These are phyloP conservation scores for Thysanoteuthis rhombus DNA, from an alignment of 2,888 invertebrate genomes.

Conservation along the genomic window DNA sequence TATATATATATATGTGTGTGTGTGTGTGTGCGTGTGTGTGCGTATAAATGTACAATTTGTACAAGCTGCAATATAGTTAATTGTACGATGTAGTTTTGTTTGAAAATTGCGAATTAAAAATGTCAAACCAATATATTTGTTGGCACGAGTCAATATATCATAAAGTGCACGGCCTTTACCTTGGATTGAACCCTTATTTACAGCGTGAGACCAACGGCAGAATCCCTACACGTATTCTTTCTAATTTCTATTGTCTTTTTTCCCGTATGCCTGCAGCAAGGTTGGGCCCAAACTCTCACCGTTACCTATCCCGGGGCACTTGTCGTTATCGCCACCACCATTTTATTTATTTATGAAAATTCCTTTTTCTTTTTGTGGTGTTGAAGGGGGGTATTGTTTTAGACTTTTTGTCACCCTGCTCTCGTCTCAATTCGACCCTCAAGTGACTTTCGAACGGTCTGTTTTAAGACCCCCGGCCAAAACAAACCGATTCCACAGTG, in stretches of 20 bases:
- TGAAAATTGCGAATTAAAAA: background rate
- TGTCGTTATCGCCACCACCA: background rate
- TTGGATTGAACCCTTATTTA: background rate
- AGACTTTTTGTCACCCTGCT: background rate
- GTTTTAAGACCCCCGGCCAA: constrained; percentile 12
- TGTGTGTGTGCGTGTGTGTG: too few relatives aligned
- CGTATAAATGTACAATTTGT: too few relatives aligned
- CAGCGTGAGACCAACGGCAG: background rate
- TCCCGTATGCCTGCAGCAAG: background rate
- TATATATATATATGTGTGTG: too few relatives aligned
- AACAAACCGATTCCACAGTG: background rate
- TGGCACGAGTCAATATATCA: background rate
- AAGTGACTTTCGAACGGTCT: constrained; percentile 12
- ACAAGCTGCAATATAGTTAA: too few relatives aligned
- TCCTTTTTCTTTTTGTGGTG: background rate
- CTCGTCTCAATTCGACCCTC: background rate
- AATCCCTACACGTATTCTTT: background rate
- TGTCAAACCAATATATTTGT: background rate
- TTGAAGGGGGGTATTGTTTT: background rate
- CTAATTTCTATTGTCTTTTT: background rate
- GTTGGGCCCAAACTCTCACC: background rate
- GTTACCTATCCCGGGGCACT: background rate
- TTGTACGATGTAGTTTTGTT: too few relatives aligned
- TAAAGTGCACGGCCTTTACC: background rate
- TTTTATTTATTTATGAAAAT: background rate